Evolutionary conservation across 2,888 invertebrate species (phyloP).

Genomic region (Andricus curvator): DNA sequence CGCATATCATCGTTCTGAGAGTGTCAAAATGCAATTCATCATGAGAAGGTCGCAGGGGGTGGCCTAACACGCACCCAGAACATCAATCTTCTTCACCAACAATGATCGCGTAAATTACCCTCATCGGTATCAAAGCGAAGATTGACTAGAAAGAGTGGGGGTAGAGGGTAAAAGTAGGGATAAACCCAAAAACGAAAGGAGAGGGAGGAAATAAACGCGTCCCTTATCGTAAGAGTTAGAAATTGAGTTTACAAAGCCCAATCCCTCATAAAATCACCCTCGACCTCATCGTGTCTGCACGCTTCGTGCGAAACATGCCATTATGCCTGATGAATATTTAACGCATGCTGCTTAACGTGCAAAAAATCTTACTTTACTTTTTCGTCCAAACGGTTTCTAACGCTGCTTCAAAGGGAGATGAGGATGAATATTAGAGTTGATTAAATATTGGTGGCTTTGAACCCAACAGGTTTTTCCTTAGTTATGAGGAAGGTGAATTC

Average conservation of each 20-base stretch:
- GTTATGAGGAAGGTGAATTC: neutral
- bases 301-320: constrained; percentile 35
- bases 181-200: constrained; percentile 47
- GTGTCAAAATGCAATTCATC: constrained; percentile 73
- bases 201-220: constrained; percentile 53
- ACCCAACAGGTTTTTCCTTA: neutral
- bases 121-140: constrained; percentile 75
- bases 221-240: constrained; percentile 66
- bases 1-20: constrained; percentile 53
- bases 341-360: constrained; percentile 11
- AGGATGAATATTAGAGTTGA: constrained; percentile 3
- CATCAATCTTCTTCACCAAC: constrained; percentile 76
- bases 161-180: constrained; percentile 57
- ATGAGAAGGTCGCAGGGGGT: constrained; percentile 52
- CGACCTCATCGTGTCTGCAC: constrained; percentile 44
- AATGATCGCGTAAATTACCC: constrained; percentile 76
- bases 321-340: constrained; percentile 39
- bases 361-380: constrained; percentile 19
- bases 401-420: neutral
- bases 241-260: constrained; percentile 69
- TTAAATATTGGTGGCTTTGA: neutral
- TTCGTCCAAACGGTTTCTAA: constrained; percentile 2
- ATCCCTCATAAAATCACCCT: constrained; percentile 57
- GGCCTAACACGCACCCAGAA: constrained; percentile 68
- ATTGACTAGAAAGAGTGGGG: constrained; percentile 55